Evolutionary conservation across 2,113 vertebrate species (phyloP).

Genomic region (Pimephales promelas): DNA sequence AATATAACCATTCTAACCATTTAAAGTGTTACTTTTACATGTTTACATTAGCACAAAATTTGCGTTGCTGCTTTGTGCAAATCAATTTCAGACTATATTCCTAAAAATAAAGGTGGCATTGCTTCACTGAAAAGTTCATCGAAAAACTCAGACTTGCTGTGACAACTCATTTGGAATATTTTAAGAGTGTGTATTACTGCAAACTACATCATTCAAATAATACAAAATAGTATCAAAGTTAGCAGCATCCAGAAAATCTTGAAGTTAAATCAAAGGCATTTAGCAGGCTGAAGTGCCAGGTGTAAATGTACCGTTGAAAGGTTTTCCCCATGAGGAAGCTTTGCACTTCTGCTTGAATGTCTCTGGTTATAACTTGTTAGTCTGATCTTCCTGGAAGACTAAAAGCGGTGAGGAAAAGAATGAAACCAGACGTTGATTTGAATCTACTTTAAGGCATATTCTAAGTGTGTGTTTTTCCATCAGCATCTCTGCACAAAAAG

Average conservation of each 20-base stretch:
- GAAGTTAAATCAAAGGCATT: slow-evolving; percentile 10
- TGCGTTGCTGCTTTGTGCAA: background rate
- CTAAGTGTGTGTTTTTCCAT: background rate
- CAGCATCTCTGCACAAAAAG: background rate
- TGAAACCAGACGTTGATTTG: background rate
- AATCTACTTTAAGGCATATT: background rate
- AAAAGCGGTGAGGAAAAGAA: background rate
- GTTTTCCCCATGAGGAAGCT: slow-evolving; percentile 7
- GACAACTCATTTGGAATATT: background rate
- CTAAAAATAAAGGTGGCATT: too few species aligned
- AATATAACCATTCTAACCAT: background rate
- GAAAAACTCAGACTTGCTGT: background rate
- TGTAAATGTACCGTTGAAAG: slow-evolving; percentile 2
- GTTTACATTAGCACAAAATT: background rate
- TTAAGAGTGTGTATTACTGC: background rate
- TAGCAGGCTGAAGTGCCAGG: slow-evolving; percentile 40
- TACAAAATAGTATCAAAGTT: background rate
- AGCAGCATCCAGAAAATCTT: slow-evolving; percentile 31
- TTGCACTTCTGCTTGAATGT: background rate
- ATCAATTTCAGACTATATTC: background rate
- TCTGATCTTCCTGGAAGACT: background rate
- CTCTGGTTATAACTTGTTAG: background rate
- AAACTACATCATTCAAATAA: too few species aligned
- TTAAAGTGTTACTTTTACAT: background rate
- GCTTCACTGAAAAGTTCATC: too few species aligned